Evolutionary conservation across 2,888 invertebrate species (phyloP), one percentile per base, ranked within the genome.

Genomic region (Dynastes grantii): DNA sequence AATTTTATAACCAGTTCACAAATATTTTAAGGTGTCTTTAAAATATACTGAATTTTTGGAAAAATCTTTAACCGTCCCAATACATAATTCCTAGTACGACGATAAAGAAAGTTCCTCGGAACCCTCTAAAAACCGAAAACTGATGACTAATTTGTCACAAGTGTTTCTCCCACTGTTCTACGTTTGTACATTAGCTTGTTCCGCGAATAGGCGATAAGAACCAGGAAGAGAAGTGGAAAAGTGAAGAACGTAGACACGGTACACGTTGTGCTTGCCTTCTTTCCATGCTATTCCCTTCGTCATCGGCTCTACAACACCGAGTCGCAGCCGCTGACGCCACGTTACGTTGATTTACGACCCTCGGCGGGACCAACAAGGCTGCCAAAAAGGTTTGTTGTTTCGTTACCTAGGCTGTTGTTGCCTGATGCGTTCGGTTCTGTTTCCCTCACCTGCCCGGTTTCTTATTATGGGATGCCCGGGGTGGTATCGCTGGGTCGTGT

Each of bases 121-220:
- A 22, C 68, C n/a, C 22, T 27, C 61, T 29, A 85, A 84, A 85
- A 85, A 85, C 85, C 82, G 83, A 84, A 86, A 86, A 86, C 87
- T 87, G 87, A 87, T 87, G 87, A 87, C 86, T 87, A 87, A 87
- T 87, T 87, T 87, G 87, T 87, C 86, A 86, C 87, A 87, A 87
- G 85, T 86, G 85, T 68, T 68, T 68, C 68, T 51, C 68, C 4
- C 27, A 27, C 27, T 68, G 27, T 51, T n/a, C 13, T 22, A 22
- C 55, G 65, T 45, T 11, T 45, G 45, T 45, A 45, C 45, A 6
- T 22, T 40, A 8, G 65, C n/a, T 45, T 16, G 65, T 67, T 22
- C 85, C 84, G 84, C 84, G 82, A 83, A 83, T 82, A 82, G 80
- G 83, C 84, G 85, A 85, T 84, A 84, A 84, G 85, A 84, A 84